Evolutionary conservation across 2,888 invertebrate genomes (phyloP).

Genomic region (Autographa pulchrina): DNA sequence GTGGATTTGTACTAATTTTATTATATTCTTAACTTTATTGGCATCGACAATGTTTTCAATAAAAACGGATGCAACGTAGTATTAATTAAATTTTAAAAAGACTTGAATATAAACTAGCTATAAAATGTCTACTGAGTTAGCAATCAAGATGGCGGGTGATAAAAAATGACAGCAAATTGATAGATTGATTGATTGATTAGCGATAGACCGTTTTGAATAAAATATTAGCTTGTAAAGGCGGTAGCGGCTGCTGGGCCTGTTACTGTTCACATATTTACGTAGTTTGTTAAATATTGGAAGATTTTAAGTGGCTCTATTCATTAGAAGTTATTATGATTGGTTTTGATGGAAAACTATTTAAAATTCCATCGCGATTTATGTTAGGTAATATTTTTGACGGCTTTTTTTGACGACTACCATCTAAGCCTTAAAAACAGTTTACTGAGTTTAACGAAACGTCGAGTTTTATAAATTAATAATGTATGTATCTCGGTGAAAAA

Average conservation of each 20-base stretch:
- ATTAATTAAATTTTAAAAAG: constrained; percentile 64
- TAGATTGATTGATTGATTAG: constrained; percentile 61
- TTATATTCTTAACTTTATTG: constrained; percentile 79
- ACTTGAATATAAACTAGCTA: constrained; percentile 48
- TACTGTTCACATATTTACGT: constrained; percentile 34
- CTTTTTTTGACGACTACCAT: too few relatives aligned
- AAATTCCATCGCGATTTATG: too few relatives aligned
- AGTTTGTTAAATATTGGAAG: constrained; percentile 31
- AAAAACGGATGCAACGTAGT: constrained; percentile 63
- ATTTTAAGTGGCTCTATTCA: constrained; percentile 20
- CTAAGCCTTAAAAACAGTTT: too few relatives aligned
- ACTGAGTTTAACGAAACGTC: too few relatives aligned
- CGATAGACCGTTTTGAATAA: constrained; percentile 52
- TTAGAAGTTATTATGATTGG: background rate
- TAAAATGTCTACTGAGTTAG: constrained; percentile 58
- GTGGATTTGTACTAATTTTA: constrained; percentile 81
- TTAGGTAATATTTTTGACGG: background rate
- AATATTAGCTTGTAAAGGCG: constrained; percentile 55
- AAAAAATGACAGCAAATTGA: constrained; percentile 59
- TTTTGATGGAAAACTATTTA: background rate
- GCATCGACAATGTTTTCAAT: constrained; percentile 67
- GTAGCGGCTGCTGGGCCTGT: constrained; percentile 37
- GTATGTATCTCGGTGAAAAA: too few relatives aligned
- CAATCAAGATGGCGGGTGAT: constrained; percentile 53
- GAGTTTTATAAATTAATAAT: too few relatives aligned